Percentiles rank a stretch among this genome's conserved stretches.
phyloP scores from a whole-genome alignment of 2,888 invertebrate genomes.

The Endotricha flammealis region DNA sequence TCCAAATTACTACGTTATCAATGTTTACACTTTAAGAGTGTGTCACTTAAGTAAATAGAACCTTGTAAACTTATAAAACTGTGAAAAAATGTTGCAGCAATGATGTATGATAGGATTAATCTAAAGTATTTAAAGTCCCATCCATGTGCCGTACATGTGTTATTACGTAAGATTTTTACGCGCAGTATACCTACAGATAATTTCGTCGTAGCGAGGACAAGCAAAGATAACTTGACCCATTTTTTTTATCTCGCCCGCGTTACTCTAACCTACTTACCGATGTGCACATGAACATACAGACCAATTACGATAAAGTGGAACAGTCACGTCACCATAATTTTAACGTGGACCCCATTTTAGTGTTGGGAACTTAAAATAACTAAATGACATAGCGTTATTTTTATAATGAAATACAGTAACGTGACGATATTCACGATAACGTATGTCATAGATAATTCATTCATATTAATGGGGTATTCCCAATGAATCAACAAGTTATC shows the following conservation, averaged over 20 bases:
- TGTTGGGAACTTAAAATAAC: background rate
- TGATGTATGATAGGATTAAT: background rate
- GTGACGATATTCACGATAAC: background rate
- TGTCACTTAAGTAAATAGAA: slow-evolving; percentile 1
- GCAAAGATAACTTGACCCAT: slow-evolving; percentile 76
- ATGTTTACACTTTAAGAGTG: background rate
- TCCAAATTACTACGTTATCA: slow-evolving; percentile 8
- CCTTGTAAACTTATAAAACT: background rate
- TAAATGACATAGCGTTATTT: background rate
- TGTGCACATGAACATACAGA: slow-evolving; percentile 47
- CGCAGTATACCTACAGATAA: slow-evolving; percentile 65
- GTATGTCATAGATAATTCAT: slow-evolving; percentile 3
- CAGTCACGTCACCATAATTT: slow-evolving; percentile 31
- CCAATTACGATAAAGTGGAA: slow-evolving; percentile 49
- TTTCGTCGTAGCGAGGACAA: slow-evolving; percentile 72
- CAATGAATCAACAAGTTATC: slow-evolving; percentile 21
- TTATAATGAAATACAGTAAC: background rate
- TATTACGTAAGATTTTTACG: slow-evolving; percentile 62
- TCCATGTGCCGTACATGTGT: too few species aligned
- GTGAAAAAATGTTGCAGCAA: background rate
- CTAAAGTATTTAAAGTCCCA: too few species aligned
- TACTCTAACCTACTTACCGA: slow-evolving; percentile 67
- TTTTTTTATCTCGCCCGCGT: slow-evolving; percentile 73
- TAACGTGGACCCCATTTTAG: slow-evolving; percentile 7
- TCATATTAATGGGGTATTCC: slow-evolving; percentile 16